A percentile compares a stretch with the other conserved stretches of the same genome.
These are phyloP conservation scores for Tachyglossus aculeatus DNA, from an alignment of 2,797 vertebrate genomes.

Conservation along the genomic window DNA sequence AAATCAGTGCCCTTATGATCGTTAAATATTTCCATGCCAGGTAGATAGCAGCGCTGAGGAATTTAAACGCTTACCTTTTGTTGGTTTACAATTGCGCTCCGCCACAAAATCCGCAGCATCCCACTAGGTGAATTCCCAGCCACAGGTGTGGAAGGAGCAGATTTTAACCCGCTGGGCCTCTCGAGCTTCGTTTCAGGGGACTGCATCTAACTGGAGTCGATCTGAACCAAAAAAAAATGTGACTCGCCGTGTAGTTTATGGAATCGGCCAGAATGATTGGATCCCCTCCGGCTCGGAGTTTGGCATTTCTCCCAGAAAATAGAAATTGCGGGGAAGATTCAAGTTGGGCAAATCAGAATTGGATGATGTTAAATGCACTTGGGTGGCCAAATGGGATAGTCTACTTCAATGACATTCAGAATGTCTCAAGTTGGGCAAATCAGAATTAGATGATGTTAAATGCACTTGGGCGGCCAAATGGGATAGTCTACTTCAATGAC, in stretches of 20 bases:
- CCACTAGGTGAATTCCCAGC: constrained; percentile 2
- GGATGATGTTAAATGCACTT: constrained; percentile 5
- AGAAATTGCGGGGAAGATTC: constrained; percentile 7
- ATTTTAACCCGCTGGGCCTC: not conserved
- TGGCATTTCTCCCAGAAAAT: not conserved
- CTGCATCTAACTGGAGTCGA: not conserved
- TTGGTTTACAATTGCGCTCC: not conserved
- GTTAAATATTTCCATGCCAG: too few relatives aligned
- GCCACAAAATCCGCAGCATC: constrained; percentile 29
- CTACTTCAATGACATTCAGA: not conserved
- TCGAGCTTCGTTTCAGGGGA: constrained; percentile 11
- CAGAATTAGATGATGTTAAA: constrained; percentile 3
- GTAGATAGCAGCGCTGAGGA: not conserved
- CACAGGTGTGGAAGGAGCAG: not conserved
- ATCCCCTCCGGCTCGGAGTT: too few relatives aligned
- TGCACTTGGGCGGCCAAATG: not conserved
- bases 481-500: not conserved
- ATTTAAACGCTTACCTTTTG: constrained; percentile 15
- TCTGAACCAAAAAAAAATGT: not conserved
- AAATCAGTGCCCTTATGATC: too few relatives aligned
- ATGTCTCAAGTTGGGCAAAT: not conserved
- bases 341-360: not conserved
- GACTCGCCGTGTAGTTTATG: not conserved
- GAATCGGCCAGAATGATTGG: too few relatives aligned
- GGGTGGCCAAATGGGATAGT: not conserved